These are phyloP conservation scores for Carabus problematicus DNA, from an alignment of 2,888 invertebrate species.

Conservation along the genomic window DNA sequence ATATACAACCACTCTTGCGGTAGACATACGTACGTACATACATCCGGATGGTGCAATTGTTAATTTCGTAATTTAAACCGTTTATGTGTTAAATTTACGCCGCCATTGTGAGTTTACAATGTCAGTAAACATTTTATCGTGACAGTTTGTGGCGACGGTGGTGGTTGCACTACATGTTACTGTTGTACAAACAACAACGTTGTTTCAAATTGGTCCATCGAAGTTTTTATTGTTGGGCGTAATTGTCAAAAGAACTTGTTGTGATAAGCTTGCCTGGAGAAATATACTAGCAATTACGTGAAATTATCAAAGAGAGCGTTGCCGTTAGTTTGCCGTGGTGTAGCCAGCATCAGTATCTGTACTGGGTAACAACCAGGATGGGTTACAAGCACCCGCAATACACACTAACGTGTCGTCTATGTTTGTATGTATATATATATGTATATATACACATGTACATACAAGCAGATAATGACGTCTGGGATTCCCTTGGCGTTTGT, in stretches of 20 bases:
- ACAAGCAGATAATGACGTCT: too few species aligned
- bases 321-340: conserved; percentile 6
- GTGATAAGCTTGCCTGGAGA: conserved; percentile 35
- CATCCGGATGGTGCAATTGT: not conserved
- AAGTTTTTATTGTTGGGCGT: conserved; percentile 31
- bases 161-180: not conserved
- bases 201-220: conserved; percentile 31
- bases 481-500: conserved; percentile 4
- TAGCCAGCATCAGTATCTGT: too few species aligned
- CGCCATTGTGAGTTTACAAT: conserved; percentile 20
- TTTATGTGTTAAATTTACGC: conserved; percentile 28
- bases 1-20: too few species aligned
- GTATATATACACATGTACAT: too few species aligned
- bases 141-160: not conserved
- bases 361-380: too few species aligned
- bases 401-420: too few species aligned
- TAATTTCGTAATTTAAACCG: conserved; percentile 27
- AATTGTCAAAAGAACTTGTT: conserved; percentile 39
- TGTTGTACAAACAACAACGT: conserved; percentile 23
- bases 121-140: conserved; percentile 33
- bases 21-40: too few species aligned
- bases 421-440: too few species aligned
- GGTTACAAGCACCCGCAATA: too few species aligned
- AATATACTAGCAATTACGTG: conserved; percentile 24
- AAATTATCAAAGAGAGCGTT: conserved; percentile 35